A percentile compares a stretch with the other conserved stretches of the same genome.
Evolutionary conservation across 1,140 invertebrate species (phyloP).

Genomic region (Rhyzopertha dominica): DNA sequence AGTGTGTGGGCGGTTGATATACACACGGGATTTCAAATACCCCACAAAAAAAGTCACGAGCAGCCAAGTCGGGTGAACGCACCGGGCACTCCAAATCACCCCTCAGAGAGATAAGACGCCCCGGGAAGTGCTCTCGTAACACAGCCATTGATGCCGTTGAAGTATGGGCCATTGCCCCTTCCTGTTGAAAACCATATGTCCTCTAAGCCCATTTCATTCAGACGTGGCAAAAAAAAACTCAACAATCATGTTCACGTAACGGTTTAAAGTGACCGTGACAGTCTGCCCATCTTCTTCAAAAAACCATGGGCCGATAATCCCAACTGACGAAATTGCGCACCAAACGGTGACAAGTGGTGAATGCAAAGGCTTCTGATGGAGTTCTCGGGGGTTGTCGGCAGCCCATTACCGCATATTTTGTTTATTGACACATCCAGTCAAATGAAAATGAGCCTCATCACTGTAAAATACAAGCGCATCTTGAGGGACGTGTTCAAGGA

Average conservation of each 20-base stretch:
- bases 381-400: conserved; percentile 30
- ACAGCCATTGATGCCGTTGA: conserved; percentile 26
- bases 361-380: conserved; percentile 37
- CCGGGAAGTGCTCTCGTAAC: conserved; percentile 25
- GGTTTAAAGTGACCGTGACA: conserved; percentile 7
- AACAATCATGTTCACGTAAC: conserved; percentile 7
- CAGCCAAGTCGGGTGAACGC: no score
- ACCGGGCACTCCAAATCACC: no score
- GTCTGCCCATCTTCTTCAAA: conserved; percentile 11
- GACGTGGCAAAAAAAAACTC: conserved; percentile 8
- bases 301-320: conserved; percentile 10
- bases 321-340: conserved; percentile 23
- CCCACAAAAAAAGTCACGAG: no score
- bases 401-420: conserved; percentile 37
- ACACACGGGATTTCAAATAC: no score
- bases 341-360: conserved; percentile 36
- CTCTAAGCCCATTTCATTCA: conserved; percentile 7
- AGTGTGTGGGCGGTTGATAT: no score
- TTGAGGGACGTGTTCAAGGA: no score
- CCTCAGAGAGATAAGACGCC: no score
- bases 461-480: no score
- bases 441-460: conserved; percentile 33
- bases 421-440: no score
- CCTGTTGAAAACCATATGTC: conserved; percentile 18
- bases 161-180: conserved; percentile 33